These are phyloP conservation scores for Vanessa cardui DNA, from an alignment of 2,888 invertebrate species.

Conservation along the genomic window DNA sequence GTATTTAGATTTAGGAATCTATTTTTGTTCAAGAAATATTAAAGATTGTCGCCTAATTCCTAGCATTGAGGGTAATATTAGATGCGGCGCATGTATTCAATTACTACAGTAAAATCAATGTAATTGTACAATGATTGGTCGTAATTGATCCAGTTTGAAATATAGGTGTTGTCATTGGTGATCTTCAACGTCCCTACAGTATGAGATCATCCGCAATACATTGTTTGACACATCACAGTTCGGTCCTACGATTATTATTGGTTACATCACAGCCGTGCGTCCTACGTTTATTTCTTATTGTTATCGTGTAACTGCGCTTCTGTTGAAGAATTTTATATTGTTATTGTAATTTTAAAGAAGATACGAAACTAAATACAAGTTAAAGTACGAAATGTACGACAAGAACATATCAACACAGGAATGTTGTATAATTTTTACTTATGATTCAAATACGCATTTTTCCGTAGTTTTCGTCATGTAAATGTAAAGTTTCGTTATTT, in stretches of 20 bases:
- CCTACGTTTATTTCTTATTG: slow-evolving; percentile 32
- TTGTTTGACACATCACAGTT: slow-evolving; percentile 25
- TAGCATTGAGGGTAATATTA: neutral
- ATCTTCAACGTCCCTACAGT: slow-evolving; percentile 27
- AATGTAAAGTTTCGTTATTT: too few species aligned
- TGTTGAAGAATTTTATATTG: neutral
- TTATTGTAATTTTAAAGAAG: neutral
- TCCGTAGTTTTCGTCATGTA: too few species aligned
- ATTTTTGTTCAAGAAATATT: neutral
- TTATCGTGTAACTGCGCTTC: neutral
- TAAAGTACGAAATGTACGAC: too few species aligned
- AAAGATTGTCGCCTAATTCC: neutral
- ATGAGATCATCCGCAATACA: slow-evolving; percentile 40
- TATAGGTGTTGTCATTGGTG: slow-evolving; percentile 34
- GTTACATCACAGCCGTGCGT: slow-evolving; percentile 13
- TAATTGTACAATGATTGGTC: slow-evolving; percentile 23
- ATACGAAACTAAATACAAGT: too few species aligned
- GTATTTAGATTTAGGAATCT: slow-evolving; percentile 5
- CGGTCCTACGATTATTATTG: slow-evolving; percentile 41
- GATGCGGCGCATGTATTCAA: neutral
- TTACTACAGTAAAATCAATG: slow-evolving; percentile 12
- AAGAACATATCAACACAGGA: too few species aligned
- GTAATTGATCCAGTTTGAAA: slow-evolving; percentile 30
- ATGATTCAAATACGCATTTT: too few species aligned
- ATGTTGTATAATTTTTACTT: too few species aligned